Conservation (phyloP, 53 echinoderm and acorn worm species). For the Henricia sp. region DNA sequence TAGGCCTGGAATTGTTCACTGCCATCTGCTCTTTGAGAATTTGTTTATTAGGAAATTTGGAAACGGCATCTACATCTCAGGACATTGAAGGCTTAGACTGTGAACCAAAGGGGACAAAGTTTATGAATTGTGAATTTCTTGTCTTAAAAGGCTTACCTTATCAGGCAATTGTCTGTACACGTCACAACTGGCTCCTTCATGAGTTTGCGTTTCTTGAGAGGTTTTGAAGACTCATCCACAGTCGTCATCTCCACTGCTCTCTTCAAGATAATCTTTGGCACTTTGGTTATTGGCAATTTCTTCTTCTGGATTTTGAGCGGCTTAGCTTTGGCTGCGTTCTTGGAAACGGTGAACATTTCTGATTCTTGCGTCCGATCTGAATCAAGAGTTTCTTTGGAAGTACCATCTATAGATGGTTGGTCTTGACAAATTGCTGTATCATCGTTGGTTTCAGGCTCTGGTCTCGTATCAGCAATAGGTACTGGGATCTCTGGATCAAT, state of each 20-base stretch:
- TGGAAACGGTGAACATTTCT: slow-evolving; percentile 39
- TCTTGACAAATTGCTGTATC: too few species aligned
- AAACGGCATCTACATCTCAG: too few species aligned
- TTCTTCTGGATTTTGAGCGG: slow-evolving; percentile 34
- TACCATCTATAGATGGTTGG: not conserved
- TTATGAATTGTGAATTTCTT: too few species aligned
- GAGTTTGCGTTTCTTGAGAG: slow-evolving; percentile 90
- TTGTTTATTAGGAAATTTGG: too few species aligned
- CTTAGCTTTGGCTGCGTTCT: not conserved
- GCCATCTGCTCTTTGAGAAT: too few species aligned
- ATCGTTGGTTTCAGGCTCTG: not conserved
- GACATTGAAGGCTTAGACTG: too few species aligned
- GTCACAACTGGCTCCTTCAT: slow-evolving; percentile 83
- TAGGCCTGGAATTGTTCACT: too few species aligned
- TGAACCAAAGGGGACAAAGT: too few species aligned
- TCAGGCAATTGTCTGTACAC: slow-evolving; percentile 29
- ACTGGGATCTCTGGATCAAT: not conserved
- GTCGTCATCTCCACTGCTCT: slow-evolving; percentile 15
- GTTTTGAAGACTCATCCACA: slow-evolving; percentile 90
- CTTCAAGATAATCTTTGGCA: slow-evolving; percentile 52
- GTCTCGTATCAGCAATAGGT: not conserved
- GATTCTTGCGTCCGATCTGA: not conserved
- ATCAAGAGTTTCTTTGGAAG: not conserved
- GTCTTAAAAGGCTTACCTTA: slow-evolving; percentile 44
- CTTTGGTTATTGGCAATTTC: slow-evolving; percentile 41